Conservation (phyloP, 2,888 invertebrate species). For the Habrosyne pyritoides region DNA sequence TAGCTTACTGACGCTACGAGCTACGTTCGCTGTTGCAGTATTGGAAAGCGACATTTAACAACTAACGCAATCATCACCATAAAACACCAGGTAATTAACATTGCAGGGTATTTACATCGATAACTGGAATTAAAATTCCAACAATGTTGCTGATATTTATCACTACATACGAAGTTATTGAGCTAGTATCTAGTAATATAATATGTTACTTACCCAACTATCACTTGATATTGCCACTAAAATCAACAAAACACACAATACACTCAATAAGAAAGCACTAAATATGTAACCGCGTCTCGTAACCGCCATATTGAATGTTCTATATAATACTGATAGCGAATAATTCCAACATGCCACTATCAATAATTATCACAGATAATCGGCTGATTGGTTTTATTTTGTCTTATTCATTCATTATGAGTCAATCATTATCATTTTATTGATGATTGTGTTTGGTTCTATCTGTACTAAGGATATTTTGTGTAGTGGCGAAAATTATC, state of each 20-base stretch:
- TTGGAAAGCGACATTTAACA: too few relatives aligned
- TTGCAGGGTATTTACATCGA: too few relatives aligned
- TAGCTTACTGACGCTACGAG: too few relatives aligned
- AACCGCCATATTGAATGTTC: constrained; percentile 64
- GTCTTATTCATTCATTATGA: constrained; percentile 17
- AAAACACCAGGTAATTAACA: too few relatives aligned
- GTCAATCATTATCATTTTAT: constrained; percentile 18
- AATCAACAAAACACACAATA: constrained; percentile 62
- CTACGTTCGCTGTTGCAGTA: too few relatives aligned
- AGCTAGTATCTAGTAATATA: background rate
- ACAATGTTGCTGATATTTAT: too few relatives aligned
- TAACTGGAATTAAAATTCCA: too few relatives aligned
- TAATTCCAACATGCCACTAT: constrained; percentile 14
- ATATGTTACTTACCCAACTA: constrained; percentile 67
- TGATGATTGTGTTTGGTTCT: too few relatives aligned
- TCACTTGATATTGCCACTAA: constrained; percentile 67
- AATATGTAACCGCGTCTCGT: constrained; percentile 72
- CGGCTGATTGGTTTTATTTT: constrained; percentile 19
- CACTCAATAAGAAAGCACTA: constrained; percentile 65
- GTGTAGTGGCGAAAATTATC: too few relatives aligned
- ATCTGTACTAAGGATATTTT: too few relatives aligned
- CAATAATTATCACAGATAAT: constrained; percentile 26
- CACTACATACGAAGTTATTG: too few relatives aligned
- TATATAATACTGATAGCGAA: constrained; percentile 20
- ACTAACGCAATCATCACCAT: too few relatives aligned